phyloP scores from a whole-genome alignment of 1,140 invertebrate genomes.

The Atta cephalotes region DNA sequence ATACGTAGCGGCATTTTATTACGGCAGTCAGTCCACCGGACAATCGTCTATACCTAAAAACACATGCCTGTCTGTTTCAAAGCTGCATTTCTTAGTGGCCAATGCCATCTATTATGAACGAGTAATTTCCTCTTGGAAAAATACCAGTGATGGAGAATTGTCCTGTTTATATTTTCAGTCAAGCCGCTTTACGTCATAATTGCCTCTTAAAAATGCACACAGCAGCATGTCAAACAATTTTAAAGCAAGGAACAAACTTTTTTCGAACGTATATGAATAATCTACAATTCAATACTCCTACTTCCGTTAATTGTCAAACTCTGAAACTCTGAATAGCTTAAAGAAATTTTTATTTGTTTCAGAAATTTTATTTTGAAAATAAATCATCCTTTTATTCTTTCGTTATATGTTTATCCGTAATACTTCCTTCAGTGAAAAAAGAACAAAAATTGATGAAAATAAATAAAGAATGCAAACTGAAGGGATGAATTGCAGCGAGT shows the following conservation, averaged over 20 bases:
- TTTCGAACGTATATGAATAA: background rate
- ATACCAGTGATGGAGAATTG: conserved; percentile 20
- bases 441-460: background rate
- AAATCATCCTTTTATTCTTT: background rate
- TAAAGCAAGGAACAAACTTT: conserved; percentile 7
- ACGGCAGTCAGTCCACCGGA: conserved; percentile 15
- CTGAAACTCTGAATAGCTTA: background rate
- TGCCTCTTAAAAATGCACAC: conserved; percentile 45
- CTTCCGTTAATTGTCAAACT: background rate
- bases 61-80: conserved; percentile 26
- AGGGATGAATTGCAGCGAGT: background rate
- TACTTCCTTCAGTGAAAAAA: background rate
- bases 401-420: background rate
- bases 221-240: conserved; percentile 27
- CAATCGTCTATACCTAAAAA: conserved; percentile 37
- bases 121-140: conserved; percentile 56
- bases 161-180: conserved; percentile 12
- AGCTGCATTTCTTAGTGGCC: conserved; percentile 54
- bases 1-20: conserved; percentile 25
- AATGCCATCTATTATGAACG: conserved; percentile 52
- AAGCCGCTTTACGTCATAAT: conserved; percentile 30
- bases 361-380: background rate
- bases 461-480: background rate
- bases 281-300: too few species aligned
- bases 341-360: background rate